Base-by-base conservation (phyloP, 2,113 vertebrate genomes). In the Nothocercus nigrocapillus region DNA sequence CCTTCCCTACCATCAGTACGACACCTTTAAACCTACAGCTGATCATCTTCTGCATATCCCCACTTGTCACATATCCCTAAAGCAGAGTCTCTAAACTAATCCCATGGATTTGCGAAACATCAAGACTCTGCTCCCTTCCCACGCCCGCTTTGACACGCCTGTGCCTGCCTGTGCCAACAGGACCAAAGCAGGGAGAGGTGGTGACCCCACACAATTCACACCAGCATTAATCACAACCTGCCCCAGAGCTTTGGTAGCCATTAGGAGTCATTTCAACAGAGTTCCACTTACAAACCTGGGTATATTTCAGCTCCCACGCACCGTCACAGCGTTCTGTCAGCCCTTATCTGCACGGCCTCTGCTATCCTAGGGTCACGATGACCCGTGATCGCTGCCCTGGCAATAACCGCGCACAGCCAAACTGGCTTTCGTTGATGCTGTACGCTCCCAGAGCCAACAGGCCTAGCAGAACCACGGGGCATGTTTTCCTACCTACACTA, bases 391-490 rank as follows among this genome's bases (percentile, higher is more conserved):
- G 27, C 44, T 79, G 92, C 58, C 69, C 66, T 4, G 1, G 22
- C 22, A 90, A 75, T 1, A 59, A 15, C 77, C 47, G 69, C 32
- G 38, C 0, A 8, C 7, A 84, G 42, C 28, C 62, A 64, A 9
- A 20, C 47, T 36, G 42, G 20, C 73, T 47, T 36, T 11, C 22
- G 78, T 47, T 59, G 40, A 32, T 61, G 15, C 12, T n/a, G 5
- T 32, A 28, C 38, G 44, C 32, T 28, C 44, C 47, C 25, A 25
- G 42, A 64, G 73, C 16, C 44, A 74, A 67, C 45, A 18, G 1
- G n/a, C 1, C 14, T 19, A 11, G 6, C 6, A 16, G 51, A 53
- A 78, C 45, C 25, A 25, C 0, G 0, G 5, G 36, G 34, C 3
- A 3, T 3, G 22, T 49, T 68, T 85, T 85, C 53, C 74, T 81